Evolutionary conservation across 2,797 vertebrate species (phyloP).

Genomic region (Eutrigla gurnardus): DNA sequence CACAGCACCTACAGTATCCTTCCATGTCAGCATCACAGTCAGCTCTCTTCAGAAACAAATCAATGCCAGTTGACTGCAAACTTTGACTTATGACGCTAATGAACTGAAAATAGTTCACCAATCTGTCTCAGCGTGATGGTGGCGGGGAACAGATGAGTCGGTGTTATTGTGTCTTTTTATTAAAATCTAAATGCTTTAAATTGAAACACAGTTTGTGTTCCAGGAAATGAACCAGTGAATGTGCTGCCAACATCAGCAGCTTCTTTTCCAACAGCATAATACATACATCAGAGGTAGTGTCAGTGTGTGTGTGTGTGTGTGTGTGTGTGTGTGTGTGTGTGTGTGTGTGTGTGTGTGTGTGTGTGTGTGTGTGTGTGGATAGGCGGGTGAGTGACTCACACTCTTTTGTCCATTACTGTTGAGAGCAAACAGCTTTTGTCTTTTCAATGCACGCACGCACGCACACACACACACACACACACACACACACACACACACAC

Average conservation of each 20-base stretch:
- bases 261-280: constrained; percentile 1
- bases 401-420: constrained; percentile 25
- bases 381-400: neutral
- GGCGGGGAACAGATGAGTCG: neutral
- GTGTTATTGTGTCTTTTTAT: constrained; percentile 7
- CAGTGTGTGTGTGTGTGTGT: neutral
- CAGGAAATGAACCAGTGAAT: constrained; percentile 22
- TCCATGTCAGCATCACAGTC: neutral
- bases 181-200: constrained; percentile 6
- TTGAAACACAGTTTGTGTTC: constrained; percentile 15
- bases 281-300: no score
- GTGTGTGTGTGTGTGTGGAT: neutral
- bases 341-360: no score
- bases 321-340: neutral
- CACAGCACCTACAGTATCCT: neutral
- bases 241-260: constrained; percentile 40
- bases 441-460: constrained; percentile 19
- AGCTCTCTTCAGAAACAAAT: neutral
- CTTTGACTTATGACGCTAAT: constrained; percentile 1
- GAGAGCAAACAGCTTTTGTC: constrained; percentile 50
- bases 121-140: neutral
- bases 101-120: neutral
- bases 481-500: no score
- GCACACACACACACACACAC: constrained; percentile 1
- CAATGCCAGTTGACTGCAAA: neutral